Base-by-base conservation (phyloP, 2,888 invertebrate species). In the Hipparchia semele region DNA sequence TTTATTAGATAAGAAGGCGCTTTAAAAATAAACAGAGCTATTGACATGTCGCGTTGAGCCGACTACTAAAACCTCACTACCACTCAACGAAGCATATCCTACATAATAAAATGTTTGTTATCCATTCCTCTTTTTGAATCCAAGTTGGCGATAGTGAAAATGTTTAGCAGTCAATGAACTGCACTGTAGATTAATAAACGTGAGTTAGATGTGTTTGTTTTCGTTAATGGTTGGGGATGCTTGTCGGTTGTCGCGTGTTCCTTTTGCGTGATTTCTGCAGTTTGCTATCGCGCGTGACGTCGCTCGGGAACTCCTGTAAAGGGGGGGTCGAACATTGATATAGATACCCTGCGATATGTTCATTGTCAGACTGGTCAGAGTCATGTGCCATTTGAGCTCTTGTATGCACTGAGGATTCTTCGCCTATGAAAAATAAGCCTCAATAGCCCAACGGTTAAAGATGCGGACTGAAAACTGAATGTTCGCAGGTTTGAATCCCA, bases 251-350 rank as follows among this genome's bases (percentile, higher is more conserved):
- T 92, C 85, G 91, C 92, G 91, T 92, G 92, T 81, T 82, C 76
- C 80, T 82, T 83, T 92, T 83, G 92, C 92, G 93, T 93, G 93
- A 91, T 93, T 91, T 90, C 91, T 90, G 86, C 82, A 84, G 84
- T 84, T 86, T 83, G 85, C 86, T 87, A 88, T 88, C 85, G 89
- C 89, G 90, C 90, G 91, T 92, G 91, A 91, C 90, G 90, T 87
- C 81, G 86, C 86, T 85, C 81, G 89, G 89, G 86, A 85, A 84
- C 86, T 82, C 83, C 81, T 84, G 87, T 86, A 81, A 81, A 23
- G 79, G 86, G 90, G 90, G 88, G 88, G 87, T 85, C 86, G 86
- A 82, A 82, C 78, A 78, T 53, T 65, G 65, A 65, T 65, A 65
- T 53, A 53, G 10, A 33, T 33, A 64, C 6, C 3, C 51, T 1